Base-by-base conservation (phyloP, 2,113 vertebrate genomes). In the Chascanopsetta lugubris region DNA sequence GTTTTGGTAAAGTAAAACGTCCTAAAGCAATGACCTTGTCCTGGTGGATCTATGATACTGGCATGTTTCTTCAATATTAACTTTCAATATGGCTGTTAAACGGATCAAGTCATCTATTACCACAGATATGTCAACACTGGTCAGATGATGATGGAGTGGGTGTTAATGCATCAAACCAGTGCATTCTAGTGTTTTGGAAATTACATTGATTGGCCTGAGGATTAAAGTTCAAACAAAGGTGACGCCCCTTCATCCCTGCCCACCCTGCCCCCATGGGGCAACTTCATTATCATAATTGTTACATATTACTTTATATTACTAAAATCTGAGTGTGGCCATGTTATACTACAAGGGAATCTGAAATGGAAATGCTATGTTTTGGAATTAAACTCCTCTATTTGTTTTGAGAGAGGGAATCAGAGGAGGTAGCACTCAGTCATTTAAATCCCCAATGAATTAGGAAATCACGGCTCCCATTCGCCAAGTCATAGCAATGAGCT, bases 391-490 rank as follows among this genome's bases (percentile, higher is more conserved):
- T 59, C 57, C 25, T 54, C 51, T 47, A 53, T 59, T 66, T 65
- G 51, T 61, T 67, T 79, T 27, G 53, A 73, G 36, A 54, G 74
- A 78, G n/a, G 18, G 63, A 62, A 89, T 87, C 54, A 82, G 69
- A 84, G 64, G 66, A 60, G n/a, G 60, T 67, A 78, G 61, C 66
- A 61, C 56, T 80, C 65, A 78, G 83, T 87, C 73, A 73, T 32
- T 27, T 71, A 71, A 89, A 82, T 81, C 73, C 69, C 73, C 45
- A 22, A 61, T 73, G 74, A 86, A 89, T 84, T 61, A 75, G 69
- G 43, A 79, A 88, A 88, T 79, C 62, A 63, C 47, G 24, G 45
- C 46, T 17, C 63, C 73, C 47, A 54, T 51, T 69, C 62, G 75
- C 40, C n/a, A 71, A 79, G 54, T 70, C 82, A 63, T 49, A 30